Evolutionary conservation across 2,888 invertebrate species (phyloP), one percentile per base, ranked within the genome.

Genomic region (Lacanobia oleracea): DNA sequence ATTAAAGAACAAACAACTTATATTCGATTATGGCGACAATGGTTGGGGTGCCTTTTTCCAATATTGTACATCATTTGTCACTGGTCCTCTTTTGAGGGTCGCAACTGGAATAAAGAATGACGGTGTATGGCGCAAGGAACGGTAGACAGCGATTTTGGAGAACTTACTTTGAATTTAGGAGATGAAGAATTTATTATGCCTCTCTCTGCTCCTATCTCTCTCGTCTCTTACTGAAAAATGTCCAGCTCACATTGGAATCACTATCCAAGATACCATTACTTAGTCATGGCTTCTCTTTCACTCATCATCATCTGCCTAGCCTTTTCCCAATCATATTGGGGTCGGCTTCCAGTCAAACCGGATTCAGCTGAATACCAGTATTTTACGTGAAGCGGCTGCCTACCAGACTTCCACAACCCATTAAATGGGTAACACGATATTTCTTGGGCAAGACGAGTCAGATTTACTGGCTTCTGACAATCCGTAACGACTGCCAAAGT

Each of bases 41-140:
- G 81, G 88, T 64, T 77, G 84, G 89, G 91, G 89, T 85, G 86
- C 85, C 91, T 93, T 93, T 93, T 93, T 92, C 91, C 91, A 93
- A 93, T 94, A 93, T 90, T 87, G 91, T 88, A 89, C 91, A 92
- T 95, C 94, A 94, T 95, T 95, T 94, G 93, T 95, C 95, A 95
- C 91, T 88, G 80, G 90, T 88, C 86, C 89, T 89, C 89, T 90
- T 87, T 87, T 87, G 83, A 88, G 91, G 93, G 91, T 90, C 89
- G 90, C 89, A 82, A 85, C 88, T 85, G 86, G 91, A 92, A 92
- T 92, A 89, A 87, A 84, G 88, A 91, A 92, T 91, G 86, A 88
- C 81, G 62, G 56, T 27, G 79, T 62, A 27, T 80, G 88, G 84
- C 71, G 7, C 68, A 83, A 87, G 33, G 9, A n/a, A 74, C 1